These are phyloP conservation scores for Tetramorium bicarinatum DNA, from an alignment of 2,888 invertebrate genomes.

Conservation along the genomic window DNA sequence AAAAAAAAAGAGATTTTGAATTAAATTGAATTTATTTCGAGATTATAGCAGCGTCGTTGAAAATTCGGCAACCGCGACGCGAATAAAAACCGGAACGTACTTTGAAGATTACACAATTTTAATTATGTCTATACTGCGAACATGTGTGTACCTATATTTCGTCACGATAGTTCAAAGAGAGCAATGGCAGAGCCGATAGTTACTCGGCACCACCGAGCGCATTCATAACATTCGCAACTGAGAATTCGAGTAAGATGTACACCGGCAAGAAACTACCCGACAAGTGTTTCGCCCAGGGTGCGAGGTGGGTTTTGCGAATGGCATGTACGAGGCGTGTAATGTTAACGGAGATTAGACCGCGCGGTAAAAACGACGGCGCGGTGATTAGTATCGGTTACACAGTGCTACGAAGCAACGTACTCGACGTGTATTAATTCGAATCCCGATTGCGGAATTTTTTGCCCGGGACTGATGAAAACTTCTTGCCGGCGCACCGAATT, in stretches of 20 bases:
- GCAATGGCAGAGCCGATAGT: background rate
- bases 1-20: background rate
- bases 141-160: background rate
- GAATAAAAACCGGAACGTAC: background rate
- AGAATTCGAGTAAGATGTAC: constrained; percentile 36
- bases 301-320: constrained; percentile 50
- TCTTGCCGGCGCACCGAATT: constrained; percentile 22
- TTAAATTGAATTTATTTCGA: constrained; percentile 28
- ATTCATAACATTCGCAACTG: constrained; percentile 40
- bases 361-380: constrained; percentile 61
- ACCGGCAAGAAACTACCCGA: constrained; percentile 61
- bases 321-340: constrained; percentile 51
- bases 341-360: constrained; percentile 70
- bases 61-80: no score
- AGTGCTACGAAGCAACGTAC: constrained; percentile 52
- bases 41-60: constrained; percentile 17
- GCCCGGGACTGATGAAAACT: constrained; percentile 40
- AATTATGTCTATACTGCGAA: background rate
- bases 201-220: background rate
- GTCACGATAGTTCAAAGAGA: background rate
- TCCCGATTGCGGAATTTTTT: constrained; percentile 61
- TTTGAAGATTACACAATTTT: background rate
- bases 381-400: constrained; percentile 64
- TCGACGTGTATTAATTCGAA: constrained; percentile 69
- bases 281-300: constrained; percentile 61